Evolutionary conservation across 2,888 invertebrate species (phyloP).

Genomic region (Lasioglossum marginatum): DNA sequence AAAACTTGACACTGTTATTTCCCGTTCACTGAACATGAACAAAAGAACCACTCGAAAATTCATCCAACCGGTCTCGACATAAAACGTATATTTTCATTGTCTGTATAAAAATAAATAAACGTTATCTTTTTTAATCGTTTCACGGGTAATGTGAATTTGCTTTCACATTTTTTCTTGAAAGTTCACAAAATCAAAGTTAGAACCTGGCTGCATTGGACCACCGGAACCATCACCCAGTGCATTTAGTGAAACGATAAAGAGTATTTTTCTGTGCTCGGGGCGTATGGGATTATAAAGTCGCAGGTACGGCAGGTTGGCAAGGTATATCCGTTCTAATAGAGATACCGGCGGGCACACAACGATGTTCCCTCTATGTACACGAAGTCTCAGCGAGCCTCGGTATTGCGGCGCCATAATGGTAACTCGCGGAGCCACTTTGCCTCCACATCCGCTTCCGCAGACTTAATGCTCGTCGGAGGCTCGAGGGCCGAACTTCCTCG

Average conservation of each 20-base stretch:
- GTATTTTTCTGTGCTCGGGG: neutral
- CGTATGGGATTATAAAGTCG: neutral
- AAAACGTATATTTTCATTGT: neutral
- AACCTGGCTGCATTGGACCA: neutral
- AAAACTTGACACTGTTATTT: neutral
- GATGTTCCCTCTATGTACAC: conserved; percentile 34
- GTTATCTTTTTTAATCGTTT: neutral
- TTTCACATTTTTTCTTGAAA: neutral
- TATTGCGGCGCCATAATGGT: conserved; percentile 57
- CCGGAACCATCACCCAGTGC: neutral
- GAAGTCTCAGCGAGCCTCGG: conserved; percentile 45
- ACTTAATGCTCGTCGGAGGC: conserved; percentile 51
- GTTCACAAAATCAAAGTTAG: neutral
- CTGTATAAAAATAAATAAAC: neutral
- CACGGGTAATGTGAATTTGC: neutral
- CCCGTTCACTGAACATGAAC: neutral
- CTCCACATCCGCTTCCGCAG: conserved; percentile 65
- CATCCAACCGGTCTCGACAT: neutral
- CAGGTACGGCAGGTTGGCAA: neutral
- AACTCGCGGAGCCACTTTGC: conserved; percentile 63
- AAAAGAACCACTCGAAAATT: neutral
- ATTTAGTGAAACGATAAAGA: neutral
- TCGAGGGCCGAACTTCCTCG: conserved; percentile 47
- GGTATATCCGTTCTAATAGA: conserved; percentile 34
- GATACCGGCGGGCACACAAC: conserved; percentile 26